A percentile compares a stretch with the other conserved stretches of the same genome.
phyloP scores from a whole-genome alignment of 2,797 vertebrate genomes.

The Xerus rutilus region DNA sequence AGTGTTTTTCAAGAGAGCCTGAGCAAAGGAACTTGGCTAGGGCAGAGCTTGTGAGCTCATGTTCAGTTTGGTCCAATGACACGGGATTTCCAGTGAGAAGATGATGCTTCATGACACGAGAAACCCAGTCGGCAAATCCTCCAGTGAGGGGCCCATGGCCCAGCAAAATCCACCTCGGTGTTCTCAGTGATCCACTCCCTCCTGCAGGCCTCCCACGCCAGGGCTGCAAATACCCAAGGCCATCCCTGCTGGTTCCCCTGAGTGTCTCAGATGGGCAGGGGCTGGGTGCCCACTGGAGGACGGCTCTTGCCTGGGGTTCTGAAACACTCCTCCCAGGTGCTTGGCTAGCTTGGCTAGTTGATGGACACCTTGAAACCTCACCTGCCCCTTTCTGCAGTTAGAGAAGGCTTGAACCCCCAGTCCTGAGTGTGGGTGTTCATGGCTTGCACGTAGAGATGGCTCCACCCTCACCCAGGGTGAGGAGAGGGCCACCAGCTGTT shows the following conservation, averaged over 20 bases:
- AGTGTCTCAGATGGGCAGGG: background rate
- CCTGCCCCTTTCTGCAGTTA: background rate
- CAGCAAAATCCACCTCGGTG: background rate
- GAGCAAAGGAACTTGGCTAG: background rate
- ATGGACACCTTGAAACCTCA: background rate
- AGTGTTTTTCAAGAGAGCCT: background rate
- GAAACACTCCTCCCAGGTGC: background rate
- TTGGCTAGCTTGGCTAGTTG: background rate
- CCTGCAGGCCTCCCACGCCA: background rate
- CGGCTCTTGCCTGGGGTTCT: background rate
- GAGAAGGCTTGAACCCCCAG: background rate
- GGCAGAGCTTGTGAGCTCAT: background rate
- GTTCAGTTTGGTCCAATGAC: background rate
- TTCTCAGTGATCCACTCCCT: background rate
- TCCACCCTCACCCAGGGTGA: accelerated
- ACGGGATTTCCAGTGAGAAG: background rate
- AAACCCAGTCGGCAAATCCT: too few species aligned
- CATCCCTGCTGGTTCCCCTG: background rate
- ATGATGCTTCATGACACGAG: too few species aligned
- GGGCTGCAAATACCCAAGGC: background rate
- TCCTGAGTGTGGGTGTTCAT: background rate
- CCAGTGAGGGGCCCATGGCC: background rate
- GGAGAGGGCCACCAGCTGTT: too few species aligned
- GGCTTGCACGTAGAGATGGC: accelerated
- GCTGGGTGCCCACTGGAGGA: accelerated